Evolutionary conservation across 2,888 invertebrate species (phyloP), one percentile per base, ranked within the genome.

Genomic region (Monochamus alternatus): DNA sequence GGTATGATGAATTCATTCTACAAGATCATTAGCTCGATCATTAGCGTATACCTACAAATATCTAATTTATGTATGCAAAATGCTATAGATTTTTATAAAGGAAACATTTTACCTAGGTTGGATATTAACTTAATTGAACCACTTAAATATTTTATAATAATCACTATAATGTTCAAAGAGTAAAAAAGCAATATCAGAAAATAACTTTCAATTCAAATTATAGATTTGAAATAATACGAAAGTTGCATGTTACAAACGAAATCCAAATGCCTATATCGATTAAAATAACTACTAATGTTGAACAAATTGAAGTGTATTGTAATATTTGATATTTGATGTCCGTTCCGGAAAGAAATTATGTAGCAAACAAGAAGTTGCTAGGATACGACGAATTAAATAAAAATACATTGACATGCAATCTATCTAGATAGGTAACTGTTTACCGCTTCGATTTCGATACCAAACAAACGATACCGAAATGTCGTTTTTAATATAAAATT

Each of bases 311-410:
- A 79, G 73, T 64, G 67, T 75, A 76, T 79, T 78, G 79, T 81
- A 77, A 81, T 81, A 81, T 81, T 79, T 78, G 75, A 81, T 79
- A 73, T n/a, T n/a, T n/a, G n/a, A n/a, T n/a, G n/a, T 73, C 72
- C 75, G 74, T 79, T 75, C 77, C 65, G 73, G 71, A 75, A 68
- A 73, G 66, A 67, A 71, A 55, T 75, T 79, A 73, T 81, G 81
- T 81, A 77, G 78, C 73, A 77, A 81, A 79, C 75, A 74, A 55
- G 66, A 72, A 76, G 81, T 81, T 81, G 81, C 81, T 81, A 81
- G 79, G 81, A 72, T 73, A 81, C 80, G 32, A 43, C 32, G 44
- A 67, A 73, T 74, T 74, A 76, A 76, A 76, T 70, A 70, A 76
- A 76, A 69, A 76, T 73, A 75, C 74, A 73, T 72, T 30, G 67